A percentile compares a stretch with the other conserved stretches of the same genome.
phyloP scores from a whole-genome alignment of 1,140 invertebrate genomes.

The Geopemphigus sp. region DNA sequence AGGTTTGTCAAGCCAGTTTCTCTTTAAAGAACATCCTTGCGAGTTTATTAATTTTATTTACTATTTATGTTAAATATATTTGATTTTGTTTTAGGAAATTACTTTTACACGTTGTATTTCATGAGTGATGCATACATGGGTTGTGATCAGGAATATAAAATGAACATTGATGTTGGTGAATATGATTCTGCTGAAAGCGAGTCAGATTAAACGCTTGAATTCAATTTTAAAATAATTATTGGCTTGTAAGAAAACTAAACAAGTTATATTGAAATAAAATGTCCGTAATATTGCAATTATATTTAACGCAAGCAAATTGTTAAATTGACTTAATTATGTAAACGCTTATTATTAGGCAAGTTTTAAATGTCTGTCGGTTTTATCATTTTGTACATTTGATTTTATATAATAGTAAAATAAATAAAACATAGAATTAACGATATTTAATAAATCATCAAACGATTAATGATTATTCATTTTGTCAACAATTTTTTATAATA shows the following conservation, averaged over 20 bases:
- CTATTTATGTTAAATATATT: neutral
- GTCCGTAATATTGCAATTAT: slow-evolving; percentile 13
- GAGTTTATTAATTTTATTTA: too few relatives aligned
- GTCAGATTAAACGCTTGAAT: slow-evolving; percentile 55
- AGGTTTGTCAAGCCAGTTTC: too few relatives aligned
- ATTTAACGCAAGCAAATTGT: neutral
- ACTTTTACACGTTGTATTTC: slow-evolving; percentile 94
- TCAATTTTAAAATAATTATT: neutral
- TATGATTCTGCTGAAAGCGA: slow-evolving; percentile 62
- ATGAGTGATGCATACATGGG: slow-evolving; percentile 99
- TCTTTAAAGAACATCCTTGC: too few relatives aligned
- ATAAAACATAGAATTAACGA: neutral
- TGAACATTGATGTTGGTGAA: slow-evolving; percentile 76
- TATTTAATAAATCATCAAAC: too few relatives aligned
- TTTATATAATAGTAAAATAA: slow-evolving; percentile 17
- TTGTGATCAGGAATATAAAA: slow-evolving; percentile 95
- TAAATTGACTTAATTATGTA: neutral
- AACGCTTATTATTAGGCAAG: neutral
- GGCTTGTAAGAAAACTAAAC: neutral
- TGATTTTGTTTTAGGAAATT: slow-evolving; percentile 61
- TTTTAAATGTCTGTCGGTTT: slow-evolving; percentile 13
- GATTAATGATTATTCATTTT: too few relatives aligned
- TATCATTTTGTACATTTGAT: slow-evolving; percentile 4
- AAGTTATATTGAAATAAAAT: neutral
- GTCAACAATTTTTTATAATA: too few relatives aligned